Base-by-base conservation (phyloP, 2,888 invertebrate species). In the Lasioglossum leucozonium region DNA sequence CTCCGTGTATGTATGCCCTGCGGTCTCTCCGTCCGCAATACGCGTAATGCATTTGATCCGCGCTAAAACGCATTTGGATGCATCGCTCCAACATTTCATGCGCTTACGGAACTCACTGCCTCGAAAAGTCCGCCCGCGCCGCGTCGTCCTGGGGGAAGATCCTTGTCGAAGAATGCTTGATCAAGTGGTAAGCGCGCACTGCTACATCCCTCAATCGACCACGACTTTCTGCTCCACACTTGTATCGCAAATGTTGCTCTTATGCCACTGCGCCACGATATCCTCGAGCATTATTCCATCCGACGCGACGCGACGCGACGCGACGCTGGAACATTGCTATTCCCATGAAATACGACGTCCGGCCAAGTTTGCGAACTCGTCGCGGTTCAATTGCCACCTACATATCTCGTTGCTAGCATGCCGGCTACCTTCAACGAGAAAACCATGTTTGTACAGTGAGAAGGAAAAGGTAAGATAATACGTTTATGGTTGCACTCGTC, bases 11-110 rank as follows among this genome's bases (percentile, higher is more conserved):
- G 90, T 65, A 65, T 22, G 65, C 65, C 91, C 90, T 90, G 90
- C 90, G 91, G 91, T 90, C 90, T 91, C 81, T 91, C 81, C 80
- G 84, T 71, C 37, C 86, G 89, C 87, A 88, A 86, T 83, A 89
- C 91, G 91, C 90, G 92, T 93, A 93, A 93, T 93, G 93, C 93
- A 95, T 93, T 94, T 94, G 94, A 94, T 94, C 93, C 93, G 91
- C 91, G 94, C 93, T 94, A 94, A 94, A 95, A 94, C 93, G 93
- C 93, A 94, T 94, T 93, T 91, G 91, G 92, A 92, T 93, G 92
- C 92, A 91, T 77, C 75, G 87, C 87, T 90, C 85, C 85, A 81
- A 85, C 87, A 89, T 87, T 90, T 90, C 90, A 91, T 91, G 89
- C 88, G 92, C 91, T 93, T 93, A 91, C 85, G 89, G 79, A 87